Conservation (phyloP, 1,140 invertebrate species). For the Drosophila burlai region DNA sequence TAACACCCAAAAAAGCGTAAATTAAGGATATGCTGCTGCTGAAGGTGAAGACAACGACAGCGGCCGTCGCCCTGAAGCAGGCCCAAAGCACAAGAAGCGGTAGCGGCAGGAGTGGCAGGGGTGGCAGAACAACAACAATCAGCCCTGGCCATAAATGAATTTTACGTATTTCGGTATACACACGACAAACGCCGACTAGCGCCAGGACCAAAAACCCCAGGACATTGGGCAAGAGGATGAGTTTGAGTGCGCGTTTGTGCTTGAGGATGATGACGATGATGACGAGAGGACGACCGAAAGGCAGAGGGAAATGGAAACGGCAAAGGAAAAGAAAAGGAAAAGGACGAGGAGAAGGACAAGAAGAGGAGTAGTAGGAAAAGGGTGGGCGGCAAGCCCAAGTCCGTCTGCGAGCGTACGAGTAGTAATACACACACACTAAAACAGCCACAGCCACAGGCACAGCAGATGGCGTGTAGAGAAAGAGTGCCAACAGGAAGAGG, state of each 20-base stretch:
- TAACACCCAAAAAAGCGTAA: conserved; percentile 28
- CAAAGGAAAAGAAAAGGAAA: conserved; percentile 15
- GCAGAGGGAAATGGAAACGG: conserved; percentile 14
- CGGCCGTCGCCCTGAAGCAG: conserved; percentile 77
- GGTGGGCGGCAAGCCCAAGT: conserved; percentile 70
- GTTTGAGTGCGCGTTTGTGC: conserved; percentile 20
- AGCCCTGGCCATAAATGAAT: conserved; percentile 75
- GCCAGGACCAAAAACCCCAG: conserved; percentile 44
- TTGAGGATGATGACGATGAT: conserved; percentile 39
- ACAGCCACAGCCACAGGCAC: conserved; percentile 16
- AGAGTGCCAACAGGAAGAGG: conserved; percentile 61
- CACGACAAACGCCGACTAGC: conserved; percentile 72
- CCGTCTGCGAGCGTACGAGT: conserved; percentile 69
- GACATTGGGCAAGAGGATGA: conserved; percentile 20
- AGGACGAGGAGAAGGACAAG: conserved; percentile 3
- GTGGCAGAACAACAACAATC: conserved; percentile 70
- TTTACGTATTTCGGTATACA: conserved; percentile 82
- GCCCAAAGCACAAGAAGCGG: conserved; percentile 54
- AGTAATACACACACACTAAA: conserved; percentile 67
- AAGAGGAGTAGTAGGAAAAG: conserved; percentile 30
- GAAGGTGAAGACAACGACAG: conserved; percentile 43
- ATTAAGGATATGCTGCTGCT: conserved; percentile 24
- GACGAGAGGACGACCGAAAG: conserved; percentile 25
- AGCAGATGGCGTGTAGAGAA: conserved; percentile 78
- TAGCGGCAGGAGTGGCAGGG: conserved; percentile 20